Evolutionary conservation across 2,113 vertebrate genomes (phyloP).

Genomic region (Marmota monax): DNA sequence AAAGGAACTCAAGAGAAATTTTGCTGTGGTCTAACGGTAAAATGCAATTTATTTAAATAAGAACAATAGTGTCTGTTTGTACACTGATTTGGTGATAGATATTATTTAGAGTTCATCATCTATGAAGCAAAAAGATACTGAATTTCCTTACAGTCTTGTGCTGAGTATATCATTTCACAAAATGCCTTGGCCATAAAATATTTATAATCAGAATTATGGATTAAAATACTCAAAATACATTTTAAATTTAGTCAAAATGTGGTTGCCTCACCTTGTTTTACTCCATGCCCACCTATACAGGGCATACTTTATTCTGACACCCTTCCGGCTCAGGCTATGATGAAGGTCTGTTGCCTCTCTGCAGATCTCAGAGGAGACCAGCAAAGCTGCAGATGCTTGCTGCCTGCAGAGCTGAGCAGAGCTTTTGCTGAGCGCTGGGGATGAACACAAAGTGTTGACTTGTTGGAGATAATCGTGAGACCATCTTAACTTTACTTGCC

Average conservation of each 20-base stretch:
- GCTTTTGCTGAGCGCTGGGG: constrained; percentile 81
- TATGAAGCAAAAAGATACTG: constrained; percentile 46
- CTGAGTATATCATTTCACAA: constrained; percentile 63
- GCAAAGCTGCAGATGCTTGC: constrained; percentile 67
- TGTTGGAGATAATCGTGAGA: constrained; percentile 84
- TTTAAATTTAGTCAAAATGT: constrained; percentile 83
- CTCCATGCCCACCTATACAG: constrained; percentile 82
- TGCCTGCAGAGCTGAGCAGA: constrained; percentile 72
- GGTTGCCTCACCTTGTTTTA: constrained; percentile 79
- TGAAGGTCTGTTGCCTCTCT: constrained; percentile 82
- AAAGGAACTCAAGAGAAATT: constrained; percentile 49
- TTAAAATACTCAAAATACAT: constrained; percentile 85
- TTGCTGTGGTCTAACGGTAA: background rate
- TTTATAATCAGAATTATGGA: constrained; percentile 84
- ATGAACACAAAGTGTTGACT: constrained; percentile 85
- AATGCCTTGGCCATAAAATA: constrained; percentile 82
- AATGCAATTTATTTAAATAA: background rate
- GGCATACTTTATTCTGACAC: constrained; percentile 77
- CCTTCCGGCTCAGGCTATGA: constrained; percentile 82
- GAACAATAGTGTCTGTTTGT: fast-evolving
- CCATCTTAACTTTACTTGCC: constrained; percentile 89
- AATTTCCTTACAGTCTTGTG: constrained; percentile 49
- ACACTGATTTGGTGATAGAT: background rate
- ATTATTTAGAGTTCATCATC: constrained; percentile 18
- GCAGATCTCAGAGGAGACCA: constrained; percentile 77